Percentiles rank a stretch among this genome's conserved stretches.
phyloP scores from a whole-genome alignment of 23 tunicate species.

The Trididemnum nubilum region DNA sequence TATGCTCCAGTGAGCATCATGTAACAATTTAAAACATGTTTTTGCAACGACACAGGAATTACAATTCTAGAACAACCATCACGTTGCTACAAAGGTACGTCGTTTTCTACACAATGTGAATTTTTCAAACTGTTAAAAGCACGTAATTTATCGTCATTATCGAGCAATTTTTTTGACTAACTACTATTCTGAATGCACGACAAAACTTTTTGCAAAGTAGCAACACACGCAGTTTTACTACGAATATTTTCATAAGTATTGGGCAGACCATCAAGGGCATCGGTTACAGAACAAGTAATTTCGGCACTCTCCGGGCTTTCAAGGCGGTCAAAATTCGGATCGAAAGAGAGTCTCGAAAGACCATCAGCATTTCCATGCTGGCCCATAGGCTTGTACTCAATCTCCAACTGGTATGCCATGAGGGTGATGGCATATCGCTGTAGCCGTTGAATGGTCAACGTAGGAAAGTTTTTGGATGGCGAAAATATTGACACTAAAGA shows the following conservation, averaged over 20 bases:
- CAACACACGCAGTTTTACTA: not conserved
- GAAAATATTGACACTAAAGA: no score
- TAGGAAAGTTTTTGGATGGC: not conserved
- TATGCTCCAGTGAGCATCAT: not conserved
- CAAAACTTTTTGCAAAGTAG: not conserved
- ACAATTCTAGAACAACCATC: no score
- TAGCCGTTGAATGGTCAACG: not conserved
- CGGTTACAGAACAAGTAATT: not conserved
- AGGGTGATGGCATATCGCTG: conserved; percentile 1
- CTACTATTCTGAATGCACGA: not conserved
- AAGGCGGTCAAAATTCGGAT: not conserved
- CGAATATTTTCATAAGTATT: not conserved
- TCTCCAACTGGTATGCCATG: conserved; percentile 21
- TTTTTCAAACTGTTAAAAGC: not conserved
- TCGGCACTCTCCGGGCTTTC: not conserved
- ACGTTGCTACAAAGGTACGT: not conserved
- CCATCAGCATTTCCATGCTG: conserved; percentile 16
- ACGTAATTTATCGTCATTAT: not conserved
- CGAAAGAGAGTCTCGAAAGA: not conserved
- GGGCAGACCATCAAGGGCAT: not conserved
- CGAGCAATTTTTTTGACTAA: not conserved
- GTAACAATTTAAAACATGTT: not conserved
- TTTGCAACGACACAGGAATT: not conserved
- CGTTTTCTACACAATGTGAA: not conserved
- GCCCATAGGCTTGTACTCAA: not conserved